Percentiles rank a stretch among this genome's conserved stretches.
phyloP scores from a whole-genome alignment of 1,140 invertebrate genomes.

The Diploscapter pachys region DNA sequence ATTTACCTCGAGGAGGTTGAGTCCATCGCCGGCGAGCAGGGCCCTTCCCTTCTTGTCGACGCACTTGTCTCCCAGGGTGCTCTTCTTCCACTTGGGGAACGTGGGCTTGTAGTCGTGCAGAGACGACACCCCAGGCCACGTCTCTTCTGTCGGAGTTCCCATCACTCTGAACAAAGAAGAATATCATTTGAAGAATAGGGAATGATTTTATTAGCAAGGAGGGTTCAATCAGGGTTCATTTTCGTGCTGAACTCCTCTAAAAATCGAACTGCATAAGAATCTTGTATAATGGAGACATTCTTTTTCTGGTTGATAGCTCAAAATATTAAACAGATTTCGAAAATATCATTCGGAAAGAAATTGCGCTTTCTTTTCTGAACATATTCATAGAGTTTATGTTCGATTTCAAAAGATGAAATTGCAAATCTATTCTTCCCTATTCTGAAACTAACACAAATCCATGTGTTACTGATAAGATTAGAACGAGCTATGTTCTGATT shows the following conservation, averaged over 20 bases:
- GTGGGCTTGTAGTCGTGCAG: constrained; percentile 81
- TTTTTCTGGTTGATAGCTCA: too few relatives aligned
- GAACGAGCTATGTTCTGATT: not conserved
- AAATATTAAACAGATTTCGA: too few relatives aligned
- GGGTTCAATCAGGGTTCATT: too few relatives aligned
- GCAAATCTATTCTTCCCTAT: too few relatives aligned
- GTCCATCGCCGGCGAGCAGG: constrained; percentile 66
- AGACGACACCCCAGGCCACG: constrained; percentile 81
- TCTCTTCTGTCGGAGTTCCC: constrained; percentile 83
- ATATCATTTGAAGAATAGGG: not conserved
- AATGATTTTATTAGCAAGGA: not conserved
- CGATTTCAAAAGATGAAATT: too few relatives aligned
- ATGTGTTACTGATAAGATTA: too few relatives aligned
- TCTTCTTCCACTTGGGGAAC: constrained; percentile 81
- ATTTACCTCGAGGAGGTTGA: constrained; percentile 71
- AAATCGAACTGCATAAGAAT: too few relatives aligned
- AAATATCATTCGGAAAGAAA: too few relatives aligned
- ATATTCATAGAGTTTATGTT: too few relatives aligned
- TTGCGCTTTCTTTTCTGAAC: too few relatives aligned
- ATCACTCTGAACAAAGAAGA: constrained; percentile 65
- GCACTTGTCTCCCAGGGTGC: constrained; percentile 64
- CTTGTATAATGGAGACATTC: too few relatives aligned
- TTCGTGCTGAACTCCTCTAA: too few relatives aligned
- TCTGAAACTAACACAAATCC: not conserved
- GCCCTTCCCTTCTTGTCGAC: constrained; percentile 64